These are phyloP conservation scores for Apteryx mantelli DNA, from an alignment of 2,113 vertebrate species.

Conservation along the genomic window DNA sequence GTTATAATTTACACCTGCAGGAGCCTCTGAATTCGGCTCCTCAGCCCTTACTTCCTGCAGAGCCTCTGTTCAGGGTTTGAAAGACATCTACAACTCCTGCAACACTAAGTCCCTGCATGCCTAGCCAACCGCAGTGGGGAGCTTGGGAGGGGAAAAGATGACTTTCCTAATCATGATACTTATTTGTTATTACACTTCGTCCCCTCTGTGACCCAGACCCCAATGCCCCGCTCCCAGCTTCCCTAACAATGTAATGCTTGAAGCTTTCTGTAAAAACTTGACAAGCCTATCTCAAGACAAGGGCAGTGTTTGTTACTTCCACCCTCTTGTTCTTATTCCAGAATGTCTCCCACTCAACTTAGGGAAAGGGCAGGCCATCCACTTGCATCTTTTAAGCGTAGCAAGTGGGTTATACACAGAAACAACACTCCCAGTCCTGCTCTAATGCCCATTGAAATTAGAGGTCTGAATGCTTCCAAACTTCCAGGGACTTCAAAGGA, in stretches of 20 bases:
- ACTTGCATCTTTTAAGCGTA: neutral
- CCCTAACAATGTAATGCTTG: neutral
- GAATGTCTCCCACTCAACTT: neutral
- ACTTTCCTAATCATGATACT: neutral
- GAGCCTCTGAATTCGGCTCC: slow-evolving; percentile 2
- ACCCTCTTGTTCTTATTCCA: neutral
- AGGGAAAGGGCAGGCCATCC: neutral
- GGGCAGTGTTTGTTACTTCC: neutral
- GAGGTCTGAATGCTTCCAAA: neutral
- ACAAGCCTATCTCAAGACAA: neutral
- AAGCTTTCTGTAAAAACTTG: neutral
- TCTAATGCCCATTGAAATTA: neutral
- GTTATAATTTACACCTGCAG: slow-evolving; percentile 37
- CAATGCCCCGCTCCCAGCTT: neutral
- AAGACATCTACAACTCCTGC: neutral
- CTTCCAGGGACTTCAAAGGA: neutral
- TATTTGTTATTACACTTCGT: neutral
- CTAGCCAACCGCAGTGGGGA: neutral
- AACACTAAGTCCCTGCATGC: neutral
- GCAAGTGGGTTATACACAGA: neutral
- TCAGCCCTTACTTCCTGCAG: slow-evolving; percentile 14
- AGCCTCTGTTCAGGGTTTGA: neutral
- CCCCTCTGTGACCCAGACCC: neutral
- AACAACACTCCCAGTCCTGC: neutral
- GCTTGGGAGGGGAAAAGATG: neutral